Base-by-base conservation (phyloP, 2,113 vertebrate genomes). In the Podiceps cristatus region DNA sequence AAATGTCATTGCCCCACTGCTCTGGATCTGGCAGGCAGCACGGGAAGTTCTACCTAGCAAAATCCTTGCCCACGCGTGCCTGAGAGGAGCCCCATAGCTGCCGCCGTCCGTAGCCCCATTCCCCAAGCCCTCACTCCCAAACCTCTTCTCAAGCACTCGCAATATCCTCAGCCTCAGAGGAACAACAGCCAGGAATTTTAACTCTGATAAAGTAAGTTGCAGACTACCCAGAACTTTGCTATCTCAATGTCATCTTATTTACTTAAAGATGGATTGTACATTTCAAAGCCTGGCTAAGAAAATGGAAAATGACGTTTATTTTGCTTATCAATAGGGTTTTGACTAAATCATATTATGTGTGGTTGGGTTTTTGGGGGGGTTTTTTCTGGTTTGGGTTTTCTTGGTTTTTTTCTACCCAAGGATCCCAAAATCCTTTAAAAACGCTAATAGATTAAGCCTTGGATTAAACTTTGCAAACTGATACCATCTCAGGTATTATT, bases 241-340 rank as follows among this genome's bases (percentile, higher is more conserved):
- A 28, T 47, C 66, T 29, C 23, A 29, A 0, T 17, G 14, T 24
- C 5, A 9, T 52, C 58, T 58, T 56, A 9, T 28, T 85, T 35
- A 31, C 0, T 0, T 31, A 53, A 68, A 62, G 49, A 31, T 0
- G 4, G 18, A 40, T 15, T 5, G 12, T 10, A 15, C 10, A 7
- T 37, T n/a, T 45, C 55, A 74, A 18, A 86, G 22, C 10, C 31
- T 35, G 8, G 31, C 28, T 28, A 69, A 92, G 44, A 47, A 83
- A 86, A 59, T 5, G 7, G 31, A 45, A 78, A 84, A 45, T 40
- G 0, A 18, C 10, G 44, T 50, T 75, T 52, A 45, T 35, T 82
- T 87, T 27, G 7, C 56, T 47, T 49, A 67, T 67, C 31, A 31
- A 2, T 12, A 66, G 55, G 13, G 7, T 86, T 72, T 72, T 56